phyloP scores from a whole-genome alignment of 2,888 invertebrate species.

The Galerucella calmariensis region DNA sequence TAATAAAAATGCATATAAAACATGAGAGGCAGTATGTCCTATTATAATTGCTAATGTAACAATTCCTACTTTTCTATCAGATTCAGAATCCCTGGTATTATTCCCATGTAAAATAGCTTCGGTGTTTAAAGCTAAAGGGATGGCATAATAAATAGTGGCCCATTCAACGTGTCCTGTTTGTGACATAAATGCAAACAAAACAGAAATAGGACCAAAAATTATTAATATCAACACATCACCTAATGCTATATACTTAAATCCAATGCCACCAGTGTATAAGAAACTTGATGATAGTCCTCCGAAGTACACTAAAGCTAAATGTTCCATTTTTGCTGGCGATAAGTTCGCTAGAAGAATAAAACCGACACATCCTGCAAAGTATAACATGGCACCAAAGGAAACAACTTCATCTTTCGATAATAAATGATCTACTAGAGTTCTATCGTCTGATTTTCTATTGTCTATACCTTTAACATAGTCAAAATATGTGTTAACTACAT shows the following conservation, averaged over 20 bases:
- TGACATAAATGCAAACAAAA: constrained; percentile 91
- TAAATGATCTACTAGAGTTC: constrained; percentile 94
- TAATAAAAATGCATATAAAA: constrained; percentile 87
- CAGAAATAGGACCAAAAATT: constrained; percentile 94
- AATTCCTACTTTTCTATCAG: constrained; percentile 89
- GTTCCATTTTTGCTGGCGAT: constrained; percentile 94
- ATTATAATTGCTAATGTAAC: constrained; percentile 95
- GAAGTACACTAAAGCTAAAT: constrained; percentile 93
- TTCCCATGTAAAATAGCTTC: constrained; percentile 96
- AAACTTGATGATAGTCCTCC: constrained; percentile 95
- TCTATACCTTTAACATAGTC: constrained; percentile 96
- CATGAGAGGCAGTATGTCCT: constrained; percentile 90
- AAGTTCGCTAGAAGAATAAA: constrained; percentile 65
- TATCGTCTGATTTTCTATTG: constrained; percentile 91
- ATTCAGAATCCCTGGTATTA: constrained; percentile 91
- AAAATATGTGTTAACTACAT: constrained; percentile 96
- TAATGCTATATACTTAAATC: constrained; percentile 93
- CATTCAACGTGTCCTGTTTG: constrained; percentile 93
- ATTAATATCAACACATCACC: constrained; percentile 93
- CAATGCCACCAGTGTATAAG: constrained; percentile 96
- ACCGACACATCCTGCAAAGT: constrained; percentile 81
- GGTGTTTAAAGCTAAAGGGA: constrained; percentile 92
- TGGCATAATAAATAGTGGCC: constrained; percentile 91
- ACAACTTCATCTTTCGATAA: constrained; percentile 81
- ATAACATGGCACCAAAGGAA: constrained; percentile 88